These are phyloP conservation scores for Ricordea florida DNA, from an alignment of 92 coral and sea anemone genomes.

Conservation along the genomic window DNA sequence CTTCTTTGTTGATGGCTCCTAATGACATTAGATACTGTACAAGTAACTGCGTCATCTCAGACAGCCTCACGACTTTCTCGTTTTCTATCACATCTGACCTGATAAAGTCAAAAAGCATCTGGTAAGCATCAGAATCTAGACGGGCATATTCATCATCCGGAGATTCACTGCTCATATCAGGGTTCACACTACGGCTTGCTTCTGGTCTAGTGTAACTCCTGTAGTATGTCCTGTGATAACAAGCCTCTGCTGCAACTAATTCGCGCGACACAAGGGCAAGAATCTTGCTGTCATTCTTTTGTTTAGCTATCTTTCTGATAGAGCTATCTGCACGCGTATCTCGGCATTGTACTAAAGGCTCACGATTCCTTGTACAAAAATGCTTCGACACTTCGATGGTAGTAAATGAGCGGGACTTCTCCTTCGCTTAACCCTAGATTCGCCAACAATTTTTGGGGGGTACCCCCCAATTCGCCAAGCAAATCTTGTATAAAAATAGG, in stretches of 20 bases:
- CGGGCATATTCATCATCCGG: conserved; percentile 35
- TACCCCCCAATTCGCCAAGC: too few species aligned
- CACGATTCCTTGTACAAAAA: conserved; percentile 53
- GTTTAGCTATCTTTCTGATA: conserved; percentile 24
- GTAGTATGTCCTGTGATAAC: conserved; percentile 55
- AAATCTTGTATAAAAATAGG: too few species aligned
- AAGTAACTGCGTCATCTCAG: conserved; percentile 30
- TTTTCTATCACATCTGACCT: conserved; percentile 35
- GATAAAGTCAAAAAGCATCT: conserved; percentile 49
- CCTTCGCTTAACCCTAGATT: conserved; percentile 31
- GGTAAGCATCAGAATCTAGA: conserved; percentile 38
- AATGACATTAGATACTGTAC: conserved; percentile 17
- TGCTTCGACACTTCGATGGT: conserved; percentile 62
- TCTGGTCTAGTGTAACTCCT: conserved; percentile 43
- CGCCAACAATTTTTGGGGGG: too few species aligned
- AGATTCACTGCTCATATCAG: conserved; percentile 7
- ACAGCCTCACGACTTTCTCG: conserved; percentile 31
- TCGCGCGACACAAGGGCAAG: conserved; percentile 47
- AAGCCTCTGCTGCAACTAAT: conserved; percentile 64
- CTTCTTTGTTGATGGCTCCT: too few species aligned
- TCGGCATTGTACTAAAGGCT: conserved; percentile 47
- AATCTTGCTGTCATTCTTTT: conserved; percentile 37
- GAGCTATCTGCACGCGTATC: conserved; percentile 39
- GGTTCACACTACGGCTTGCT: conserved; percentile 3
- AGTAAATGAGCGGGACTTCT: conserved; percentile 23